Percentiles rank a stretch among this genome's conserved stretches.
phyloP scores from a whole-genome alignment of 2,113 vertebrate genomes.

The Chionodraco myersi region DNA sequence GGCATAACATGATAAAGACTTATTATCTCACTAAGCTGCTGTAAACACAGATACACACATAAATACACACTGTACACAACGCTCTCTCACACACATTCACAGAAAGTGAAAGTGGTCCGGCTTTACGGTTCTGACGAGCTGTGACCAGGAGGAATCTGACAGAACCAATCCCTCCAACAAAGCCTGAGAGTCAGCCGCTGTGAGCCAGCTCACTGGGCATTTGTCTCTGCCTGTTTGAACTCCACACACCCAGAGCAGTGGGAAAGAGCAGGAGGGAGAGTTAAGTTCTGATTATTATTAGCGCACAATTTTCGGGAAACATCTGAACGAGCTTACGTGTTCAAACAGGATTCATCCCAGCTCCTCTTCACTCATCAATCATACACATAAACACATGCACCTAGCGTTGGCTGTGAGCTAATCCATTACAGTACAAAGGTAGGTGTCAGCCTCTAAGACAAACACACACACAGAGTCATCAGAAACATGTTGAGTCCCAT shows the following conservation, averaged over 20 bases:
- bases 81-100: slow-evolving; percentile 38
- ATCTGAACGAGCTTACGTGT: slow-evolving; percentile 74
- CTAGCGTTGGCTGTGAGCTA: slow-evolving; percentile 67
- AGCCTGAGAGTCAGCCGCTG: slow-evolving; percentile 64
- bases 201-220: slow-evolving; percentile 66
- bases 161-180: slow-evolving; percentile 76
- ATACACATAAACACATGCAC: slow-evolving; percentile 69
- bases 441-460: slow-evolving; percentile 73
- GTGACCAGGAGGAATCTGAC: slow-evolving; percentile 82
- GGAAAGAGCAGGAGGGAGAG: slow-evolving; percentile 45
- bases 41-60: slow-evolving; percentile 81
- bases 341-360: slow-evolving; percentile 75
- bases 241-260: slow-evolving; percentile 48
- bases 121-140: slow-evolving; percentile 65
- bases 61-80: slow-evolving; percentile 73
- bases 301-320: slow-evolving; percentile 69
- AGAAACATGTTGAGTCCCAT: slow-evolving; percentile 85
- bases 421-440: slow-evolving; percentile 75
- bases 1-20: slow-evolving; percentile 84
- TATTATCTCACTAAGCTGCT: slow-evolving; percentile 85
- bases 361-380: slow-evolving; percentile 74
- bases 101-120: slow-evolving; percentile 51
- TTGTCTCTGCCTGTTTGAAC: slow-evolving; percentile 71
- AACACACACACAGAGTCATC: slow-evolving; percentile 73
- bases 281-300: slow-evolving; percentile 61